Percentiles rank a stretch among this genome's conserved stretches.
Evolutionary conservation across 2,888 invertebrate species (phyloP).

Genomic region (Calliopum simillimum): DNA sequence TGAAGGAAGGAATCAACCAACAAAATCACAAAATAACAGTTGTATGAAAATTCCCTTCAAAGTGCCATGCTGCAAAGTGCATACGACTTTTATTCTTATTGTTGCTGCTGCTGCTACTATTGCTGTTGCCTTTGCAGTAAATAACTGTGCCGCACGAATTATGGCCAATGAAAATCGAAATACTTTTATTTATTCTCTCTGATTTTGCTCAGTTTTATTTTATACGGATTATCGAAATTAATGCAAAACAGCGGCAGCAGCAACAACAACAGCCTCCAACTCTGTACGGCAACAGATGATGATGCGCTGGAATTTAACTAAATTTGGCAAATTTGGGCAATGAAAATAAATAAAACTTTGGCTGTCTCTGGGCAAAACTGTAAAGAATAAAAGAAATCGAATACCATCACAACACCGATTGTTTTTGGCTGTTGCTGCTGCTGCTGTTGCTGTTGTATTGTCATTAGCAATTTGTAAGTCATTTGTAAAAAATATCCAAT

Average conservation of each 20-base stretch:
- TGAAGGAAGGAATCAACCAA: not conserved
- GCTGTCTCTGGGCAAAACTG: no score
- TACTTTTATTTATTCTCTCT: not conserved
- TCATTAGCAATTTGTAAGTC: slow-evolving; percentile 29
- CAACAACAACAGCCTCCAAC: not conserved
- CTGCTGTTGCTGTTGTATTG: slow-evolving; percentile 19
- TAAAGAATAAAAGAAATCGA: not conserved
- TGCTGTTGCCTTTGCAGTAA: not conserved
- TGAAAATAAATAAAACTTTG: slow-evolving; percentile 17
- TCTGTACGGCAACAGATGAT: slow-evolving; percentile 2
- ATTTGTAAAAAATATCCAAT: slow-evolving; percentile 27
- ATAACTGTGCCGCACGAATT: not conserved
- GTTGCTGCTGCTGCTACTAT: slow-evolving; percentile 5
- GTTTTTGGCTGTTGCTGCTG: slow-evolving; percentile 5
- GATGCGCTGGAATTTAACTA: slow-evolving; percentile 25
- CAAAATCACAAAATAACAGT: not conserved
- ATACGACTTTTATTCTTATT: not conserved
- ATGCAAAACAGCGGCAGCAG: slow-evolving; percentile 14
- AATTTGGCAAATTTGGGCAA: slow-evolving; percentile 34
- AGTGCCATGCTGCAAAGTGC: not conserved
- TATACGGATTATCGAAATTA: slow-evolving; percentile 9
- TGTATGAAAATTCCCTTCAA: not conserved
- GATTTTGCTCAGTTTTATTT: not conserved
- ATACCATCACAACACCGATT: not conserved
- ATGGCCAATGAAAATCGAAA: not conserved